Base-by-base conservation (phyloP, 64 coral and sea anemone genomes). In the Anthopleura sola region DNA sequence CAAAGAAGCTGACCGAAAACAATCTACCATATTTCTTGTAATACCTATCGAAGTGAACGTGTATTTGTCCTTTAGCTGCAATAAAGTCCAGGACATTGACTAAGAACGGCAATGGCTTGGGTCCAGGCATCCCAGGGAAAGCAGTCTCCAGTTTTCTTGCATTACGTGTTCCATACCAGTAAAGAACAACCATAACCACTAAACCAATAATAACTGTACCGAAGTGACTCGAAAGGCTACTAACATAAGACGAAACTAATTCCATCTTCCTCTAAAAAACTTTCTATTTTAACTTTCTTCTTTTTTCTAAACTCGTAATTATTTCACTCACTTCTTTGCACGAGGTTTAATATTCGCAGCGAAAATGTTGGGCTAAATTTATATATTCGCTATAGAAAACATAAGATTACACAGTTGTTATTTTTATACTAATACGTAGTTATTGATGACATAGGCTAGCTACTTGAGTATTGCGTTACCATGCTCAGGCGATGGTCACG, bases 11-110 rank as follows among this genome's bases (percentile, higher is more conserved):
- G 36, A 89, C 40, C 0, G 87, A 33, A 57, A 49, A 89, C 2
- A 89, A 36, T 7, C 38, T 49, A 31, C 87, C 87, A 47, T 89
- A 89, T 51, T 68, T 82, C 77, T 75, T 89, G 78, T 71, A 82
- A 69, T 89, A 89, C 28, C 60, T 32, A 40, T 89, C 80, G 14
- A 89, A 68, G 19, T 82, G 87, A 12, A 50, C 24, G 56, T 89
- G 78, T 36, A 89, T 49, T 48, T 75, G 19, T 23, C 80, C 80
- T 49, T 83, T 89, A 23, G 75, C 68, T 83, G 31, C 68, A n/a
- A 83, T 40, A 0, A 66, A 26, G 47, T 89, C 79, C 18, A 36
- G 24, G 16, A 83, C 3, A 55, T 69, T 39, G 33, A 60, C 58
- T 34, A 89, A 34, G 8, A 89, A 74, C 14, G 80, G 80, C 8